Conservation (phyloP, 1,140 invertebrate genomes). For the Trissolcus basalis region DNA sequence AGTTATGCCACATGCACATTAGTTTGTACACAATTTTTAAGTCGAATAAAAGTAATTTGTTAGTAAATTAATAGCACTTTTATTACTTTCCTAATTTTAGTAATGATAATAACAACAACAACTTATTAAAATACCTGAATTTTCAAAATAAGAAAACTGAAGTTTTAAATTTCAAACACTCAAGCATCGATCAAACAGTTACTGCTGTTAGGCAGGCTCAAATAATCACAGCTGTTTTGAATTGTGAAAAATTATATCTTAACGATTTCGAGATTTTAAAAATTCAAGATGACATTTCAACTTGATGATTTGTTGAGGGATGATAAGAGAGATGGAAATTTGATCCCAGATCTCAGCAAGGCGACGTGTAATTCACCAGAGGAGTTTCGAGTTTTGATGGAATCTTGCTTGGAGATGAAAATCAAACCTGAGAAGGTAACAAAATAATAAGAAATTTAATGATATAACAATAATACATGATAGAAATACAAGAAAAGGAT, state of each 20-base stretch:
- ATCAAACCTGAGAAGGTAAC: slow-evolving; percentile 90
- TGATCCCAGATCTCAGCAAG: slow-evolving; percentile 89
- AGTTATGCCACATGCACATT: slow-evolving; percentile 86
- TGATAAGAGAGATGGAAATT: slow-evolving; percentile 88
- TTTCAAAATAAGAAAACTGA: no score
- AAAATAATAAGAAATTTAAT: not conserved
- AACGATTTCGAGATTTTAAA: no score
- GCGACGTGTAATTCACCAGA: slow-evolving; percentile 84
- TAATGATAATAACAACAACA: no score
- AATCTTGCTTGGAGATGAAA: slow-evolving; percentile 92
- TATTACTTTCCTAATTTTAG: not conserved
- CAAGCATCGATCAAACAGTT: slow-evolving; percentile 23
- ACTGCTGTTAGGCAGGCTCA: slow-evolving; percentile 30
- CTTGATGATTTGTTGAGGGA: slow-evolving; percentile 87
- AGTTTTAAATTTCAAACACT: not conserved
- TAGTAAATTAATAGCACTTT: not conserved
- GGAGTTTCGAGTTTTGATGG: slow-evolving; percentile 87
- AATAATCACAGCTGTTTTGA: no score
- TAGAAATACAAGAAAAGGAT: no score
- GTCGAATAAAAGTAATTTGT: slow-evolving; percentile 21
- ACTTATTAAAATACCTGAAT: no score
- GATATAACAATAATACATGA: not conserved
- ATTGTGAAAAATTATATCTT: no score
- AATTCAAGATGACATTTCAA: slow-evolving; percentile 78
- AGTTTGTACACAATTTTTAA: slow-evolving; percentile 55